Evolutionary conservation across 2,113 vertebrate species (phyloP).

Genomic region (Apus apus): DNA sequence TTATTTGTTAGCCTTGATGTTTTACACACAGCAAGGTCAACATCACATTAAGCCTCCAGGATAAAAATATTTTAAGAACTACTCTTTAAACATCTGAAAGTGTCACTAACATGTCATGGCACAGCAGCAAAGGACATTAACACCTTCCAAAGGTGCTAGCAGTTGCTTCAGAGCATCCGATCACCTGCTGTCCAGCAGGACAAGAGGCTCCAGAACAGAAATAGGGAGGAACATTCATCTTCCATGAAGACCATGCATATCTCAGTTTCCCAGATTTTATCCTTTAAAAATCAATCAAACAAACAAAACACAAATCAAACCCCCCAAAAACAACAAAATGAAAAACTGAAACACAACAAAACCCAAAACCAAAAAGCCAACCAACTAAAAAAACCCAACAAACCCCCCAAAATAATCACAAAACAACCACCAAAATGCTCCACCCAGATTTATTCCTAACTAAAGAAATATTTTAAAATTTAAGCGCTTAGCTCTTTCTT

Average conservation of each 20-base stretch:
- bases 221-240: not conserved
- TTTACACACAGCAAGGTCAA: not conserved
- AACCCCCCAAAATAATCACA: not conserved
- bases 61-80: not conserved
- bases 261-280: not conserved
- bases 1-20: not conserved
- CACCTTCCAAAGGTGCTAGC: not conserved
- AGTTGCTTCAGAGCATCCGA: not conserved
- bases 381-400: not conserved
- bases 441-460: fast-evolving
- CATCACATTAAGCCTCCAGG: not conserved
- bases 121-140: not conserved
- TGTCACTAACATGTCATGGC: not conserved
- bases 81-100: not conserved
- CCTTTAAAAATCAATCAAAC: not conserved
- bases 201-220: not conserved
- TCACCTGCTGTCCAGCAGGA: not conserved
- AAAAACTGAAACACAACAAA: not conserved
- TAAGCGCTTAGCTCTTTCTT: not conserved
- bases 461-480: not conserved
- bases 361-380: no score
- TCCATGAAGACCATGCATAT: not conserved
- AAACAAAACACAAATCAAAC: not conserved
- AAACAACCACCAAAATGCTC: not conserved
- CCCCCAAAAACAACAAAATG: no score